Base-by-base conservation (phyloP, 2,113 vertebrate genomes). In the Hiodon alosoides region DNA sequence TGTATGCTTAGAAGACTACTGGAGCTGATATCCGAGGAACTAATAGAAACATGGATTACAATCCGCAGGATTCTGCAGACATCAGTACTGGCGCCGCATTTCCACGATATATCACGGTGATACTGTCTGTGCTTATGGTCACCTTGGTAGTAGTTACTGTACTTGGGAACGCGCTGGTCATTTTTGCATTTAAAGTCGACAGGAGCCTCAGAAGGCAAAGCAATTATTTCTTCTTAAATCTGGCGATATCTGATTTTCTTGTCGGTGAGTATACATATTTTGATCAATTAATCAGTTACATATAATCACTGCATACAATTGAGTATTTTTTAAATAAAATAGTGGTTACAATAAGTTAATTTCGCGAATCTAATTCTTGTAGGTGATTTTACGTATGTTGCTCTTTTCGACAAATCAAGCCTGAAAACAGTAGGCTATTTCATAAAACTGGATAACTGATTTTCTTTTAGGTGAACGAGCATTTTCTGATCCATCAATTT, bases 231-330 rank as follows among this genome's bases (percentile, higher is more conserved):
- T 90, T 95, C 59, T 81, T 95, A 64, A 98, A 98, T 80, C 89
- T 97, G 84, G 95, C 94, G 13, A 88, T 96, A 84, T 94, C 94
- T 58, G 95, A 97, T 88, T 95, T 97, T 84, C 92, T 94, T 47
- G 93, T 96, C 17, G 94, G 94, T 95, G 88, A 95, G 94, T 92
- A 11, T 9, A 14, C 58, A 59, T 59, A 59, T 59, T 59, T 59
- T 14, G 58, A 11, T 59, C 3, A 9, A 59, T 59, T 57, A 2
- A 9, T 59, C 3, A 14, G 14, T 11, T 14, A 59, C 14, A 9
- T 59, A 9, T 9, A 14, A 11, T 8, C 6, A 11, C 14, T 6
- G 7, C 14, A 11, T 59, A 31, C 31, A 31, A 31, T 31, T 31
- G 31, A 31, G 31, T 31, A 31, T 31, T 31, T 31, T 31, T 31